Percentiles rank a stretch among this genome's conserved stretches.
phyloP scores from a whole-genome alignment of 2,113 vertebrate genomes.

The Burhinus oedicnemus region DNA sequence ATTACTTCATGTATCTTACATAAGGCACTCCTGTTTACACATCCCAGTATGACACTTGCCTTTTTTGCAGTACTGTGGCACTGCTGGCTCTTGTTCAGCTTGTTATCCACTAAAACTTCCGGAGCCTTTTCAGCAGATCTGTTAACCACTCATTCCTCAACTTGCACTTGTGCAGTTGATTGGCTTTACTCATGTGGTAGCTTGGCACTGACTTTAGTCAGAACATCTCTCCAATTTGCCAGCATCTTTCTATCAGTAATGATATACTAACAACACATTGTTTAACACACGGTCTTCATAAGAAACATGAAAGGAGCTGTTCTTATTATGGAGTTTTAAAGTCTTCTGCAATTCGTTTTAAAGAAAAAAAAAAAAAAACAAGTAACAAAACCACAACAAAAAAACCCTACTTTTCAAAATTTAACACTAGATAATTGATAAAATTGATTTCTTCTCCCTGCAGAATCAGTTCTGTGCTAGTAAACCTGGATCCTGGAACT shows the following conservation, averaged over 20 bases:
- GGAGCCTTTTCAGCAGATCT: neutral
- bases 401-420: neutral
- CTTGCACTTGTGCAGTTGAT: neutral
- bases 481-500: neutral
- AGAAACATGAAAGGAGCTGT: neutral
- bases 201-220: neutral
- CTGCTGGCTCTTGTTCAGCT: neutral
- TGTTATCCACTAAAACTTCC: neutral
- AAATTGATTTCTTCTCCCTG: neutral
- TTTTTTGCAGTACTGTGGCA: neutral
- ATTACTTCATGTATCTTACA: neutral
- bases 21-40: neutral
- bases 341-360: neutral
- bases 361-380: neutral
- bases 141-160: neutral
- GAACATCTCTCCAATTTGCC: neutral
- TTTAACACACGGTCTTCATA: neutral
- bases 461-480: neutral
- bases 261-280: neutral
- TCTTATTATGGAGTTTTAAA: neutral
- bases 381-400: neutral
- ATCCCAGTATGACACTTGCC: neutral
- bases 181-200: rapidly evolving
- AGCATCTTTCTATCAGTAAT: neutral
- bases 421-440: neutral